Conservation (phyloP, 2,113 vertebrate genomes). For the Hydrolagus affinis region DNA sequence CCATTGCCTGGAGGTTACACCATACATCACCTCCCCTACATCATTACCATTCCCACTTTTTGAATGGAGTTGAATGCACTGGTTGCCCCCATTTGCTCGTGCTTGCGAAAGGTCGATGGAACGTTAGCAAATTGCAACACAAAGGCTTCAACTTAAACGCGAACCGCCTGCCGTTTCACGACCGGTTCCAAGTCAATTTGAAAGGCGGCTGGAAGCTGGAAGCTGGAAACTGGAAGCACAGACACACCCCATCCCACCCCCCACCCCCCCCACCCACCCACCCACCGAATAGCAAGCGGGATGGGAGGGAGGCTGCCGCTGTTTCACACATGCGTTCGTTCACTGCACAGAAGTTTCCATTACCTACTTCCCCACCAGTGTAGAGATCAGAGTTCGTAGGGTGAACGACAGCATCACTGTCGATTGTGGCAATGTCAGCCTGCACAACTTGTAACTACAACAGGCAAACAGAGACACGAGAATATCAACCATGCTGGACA, state of each 20-base stretch:
- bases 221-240: background rate
- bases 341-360: conserved; percentile 72
- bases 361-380: conserved; percentile 99
- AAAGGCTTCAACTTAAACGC: background rate
- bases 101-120: too few species aligned
- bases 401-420: conserved; percentile 98
- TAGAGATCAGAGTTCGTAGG: conserved; percentile 97
- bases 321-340: conserved; percentile 56
- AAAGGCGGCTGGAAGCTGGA: conserved; percentile 27
- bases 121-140: background rate
- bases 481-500: conserved; percentile 74
- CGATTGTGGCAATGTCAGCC: conserved; percentile 97
- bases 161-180: background rate
- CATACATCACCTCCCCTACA: too few species aligned
- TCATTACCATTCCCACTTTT: too few species aligned
- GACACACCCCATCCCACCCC: too few species aligned
- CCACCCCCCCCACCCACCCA: too few species aligned
- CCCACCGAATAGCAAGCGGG: background rate
- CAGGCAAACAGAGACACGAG: conserved; percentile 76
- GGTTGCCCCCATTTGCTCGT: too few species aligned
- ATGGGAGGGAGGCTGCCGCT: conserved; percentile 2
- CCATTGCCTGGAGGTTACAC: too few species aligned
- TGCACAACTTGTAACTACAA: conserved; percentile 99
- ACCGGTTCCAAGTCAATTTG: conserved; percentile 23
- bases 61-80: too few species aligned